Base-by-base conservation (phyloP, 2,113 vertebrate species). In the Ptychochromis oligacanthus region DNA sequence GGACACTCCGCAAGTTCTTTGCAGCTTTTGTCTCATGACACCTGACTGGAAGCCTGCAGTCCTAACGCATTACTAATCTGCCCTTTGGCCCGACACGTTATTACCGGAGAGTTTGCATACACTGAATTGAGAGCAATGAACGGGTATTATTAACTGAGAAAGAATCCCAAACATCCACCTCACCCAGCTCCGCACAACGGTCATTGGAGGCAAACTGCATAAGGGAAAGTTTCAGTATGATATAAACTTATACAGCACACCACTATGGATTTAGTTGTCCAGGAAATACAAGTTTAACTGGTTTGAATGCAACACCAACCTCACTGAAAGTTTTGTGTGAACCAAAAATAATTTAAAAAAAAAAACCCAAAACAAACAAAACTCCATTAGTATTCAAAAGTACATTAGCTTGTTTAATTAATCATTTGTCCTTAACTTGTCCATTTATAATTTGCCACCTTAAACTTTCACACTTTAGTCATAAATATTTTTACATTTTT, bases 91-190 rank as follows among this genome's bases (percentile, higher is more conserved):
- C n/a, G 3, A 36, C 43, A 75, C 13, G n/a, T 81, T 55, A 77
- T 36, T 57, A 54, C 14, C 56, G 57, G 31, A 74, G 26, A 38
- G n/a, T 77, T 46, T 84, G 75, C 77, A 84, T 75, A 28, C 40
- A 65, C 8, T 6, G 46, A 46, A 54, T 31, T 46, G 15, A 55
- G 28, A 18, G 65, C 55, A 77, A 80, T 79, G 67, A 83, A 24
- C 24, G 46, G 61, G 81, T 80, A 75, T 85, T 76, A 83, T 83
- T 81, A 89, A 89, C 54, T 5, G 22, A 58, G 59, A 77, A 92
- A 62, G 87, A 92, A 92, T 93, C 18, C 62, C 82, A 90, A 85
- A 55, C 83, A 91, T 89, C 12, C 79, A 90, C 67, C 81, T 84
- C 34, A 11, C 64, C 81, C 52, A 56, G 46, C 24, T 79, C 2